Conservation (phyloP, 2,888 invertebrate genomes). For the Celastrina argiolus region DNA sequence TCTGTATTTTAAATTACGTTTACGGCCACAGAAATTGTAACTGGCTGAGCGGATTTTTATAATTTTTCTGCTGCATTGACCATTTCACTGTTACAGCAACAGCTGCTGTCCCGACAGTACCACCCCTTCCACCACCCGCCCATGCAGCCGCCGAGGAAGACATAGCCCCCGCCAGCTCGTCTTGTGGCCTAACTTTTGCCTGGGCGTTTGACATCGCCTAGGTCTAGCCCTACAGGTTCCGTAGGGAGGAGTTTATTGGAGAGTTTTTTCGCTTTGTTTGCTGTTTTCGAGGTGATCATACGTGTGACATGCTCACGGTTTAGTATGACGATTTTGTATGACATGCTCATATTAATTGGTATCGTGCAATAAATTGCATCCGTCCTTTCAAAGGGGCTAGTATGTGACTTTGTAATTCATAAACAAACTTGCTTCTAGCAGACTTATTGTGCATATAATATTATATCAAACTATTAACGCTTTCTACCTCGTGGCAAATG, state of each 20-base stretch:
- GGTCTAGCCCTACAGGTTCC: slow-evolving; percentile 42
- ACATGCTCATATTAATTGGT: neutral
- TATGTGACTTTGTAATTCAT: neutral
- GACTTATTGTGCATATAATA: no score
- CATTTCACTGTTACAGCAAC: slow-evolving; percentile 49
- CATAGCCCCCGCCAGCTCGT: slow-evolving; percentile 42
- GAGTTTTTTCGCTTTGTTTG: slow-evolving; percentile 27
- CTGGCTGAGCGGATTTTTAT: no score
- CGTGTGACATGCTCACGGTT: neutral
- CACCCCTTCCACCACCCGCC: slow-evolving; percentile 71
- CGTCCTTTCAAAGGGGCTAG: slow-evolving; percentile 12
- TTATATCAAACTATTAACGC: no score
- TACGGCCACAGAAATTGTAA: no score
- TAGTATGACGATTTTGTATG: neutral
- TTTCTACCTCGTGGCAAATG: no score
- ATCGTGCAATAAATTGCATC: slow-evolving; percentile 18
- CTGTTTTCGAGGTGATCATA: neutral
- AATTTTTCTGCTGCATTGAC: no score
- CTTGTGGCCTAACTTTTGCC: slow-evolving; percentile 48
- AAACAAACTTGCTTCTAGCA: no score
- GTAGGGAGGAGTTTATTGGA: slow-evolving; percentile 21
- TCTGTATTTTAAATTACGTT: no score
- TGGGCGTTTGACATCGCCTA: slow-evolving; percentile 51
- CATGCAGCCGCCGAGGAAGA: slow-evolving; percentile 58
- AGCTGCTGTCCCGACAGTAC: slow-evolving; percentile 58